Evolutionary conservation across 2,797 vertebrate genomes (phyloP).

Genomic region (Lithobates sylvaticus): DNA sequence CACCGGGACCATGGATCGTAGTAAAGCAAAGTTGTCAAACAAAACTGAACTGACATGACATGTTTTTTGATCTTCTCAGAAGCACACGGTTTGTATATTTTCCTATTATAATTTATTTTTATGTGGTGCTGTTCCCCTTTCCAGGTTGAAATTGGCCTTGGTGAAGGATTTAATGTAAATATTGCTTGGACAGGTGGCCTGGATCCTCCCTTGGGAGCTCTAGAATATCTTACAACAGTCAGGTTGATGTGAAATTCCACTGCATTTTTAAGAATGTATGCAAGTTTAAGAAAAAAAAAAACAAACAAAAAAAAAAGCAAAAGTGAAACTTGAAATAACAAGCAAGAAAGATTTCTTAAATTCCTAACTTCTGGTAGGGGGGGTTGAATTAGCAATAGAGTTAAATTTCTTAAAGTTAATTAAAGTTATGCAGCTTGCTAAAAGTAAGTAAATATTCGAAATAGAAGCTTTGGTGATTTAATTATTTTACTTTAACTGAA

Average conservation of each 20-base stretch:
- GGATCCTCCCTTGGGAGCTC: constrained; percentile 77
- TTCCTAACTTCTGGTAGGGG: background rate
- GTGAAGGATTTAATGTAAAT: constrained; percentile 80
- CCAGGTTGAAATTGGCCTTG: constrained; percentile 75
- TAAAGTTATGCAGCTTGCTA: background rate
- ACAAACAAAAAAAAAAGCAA: background rate
- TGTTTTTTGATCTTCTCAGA: constrained; percentile 82
- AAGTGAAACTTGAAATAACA: constrained; percentile 22
- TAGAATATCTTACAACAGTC: constrained; percentile 79
- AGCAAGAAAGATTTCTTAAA: constrained; percentile 20
- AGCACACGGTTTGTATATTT: constrained; percentile 72
- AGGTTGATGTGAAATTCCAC: constrained; percentile 72
- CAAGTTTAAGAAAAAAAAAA: background rate
- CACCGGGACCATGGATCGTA: constrained; percentile 80
- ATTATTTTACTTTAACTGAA: background rate
- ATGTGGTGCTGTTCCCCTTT: constrained; percentile 65
- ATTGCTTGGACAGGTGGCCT: constrained; percentile 86
- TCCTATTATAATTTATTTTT: constrained; percentile 64
- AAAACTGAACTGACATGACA: constrained; percentile 73
- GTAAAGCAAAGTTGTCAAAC: constrained; percentile 79
- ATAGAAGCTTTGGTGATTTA: background rate
- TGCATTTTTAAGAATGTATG: constrained; percentile 23
- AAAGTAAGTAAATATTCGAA: background rate
- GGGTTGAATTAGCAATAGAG: background rate
- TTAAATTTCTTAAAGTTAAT: background rate